Evolutionary conservation across 2,113 vertebrate genomes (phyloP), one percentile per base, ranked within the genome.

Genomic region (Hassar affinis): DNA sequence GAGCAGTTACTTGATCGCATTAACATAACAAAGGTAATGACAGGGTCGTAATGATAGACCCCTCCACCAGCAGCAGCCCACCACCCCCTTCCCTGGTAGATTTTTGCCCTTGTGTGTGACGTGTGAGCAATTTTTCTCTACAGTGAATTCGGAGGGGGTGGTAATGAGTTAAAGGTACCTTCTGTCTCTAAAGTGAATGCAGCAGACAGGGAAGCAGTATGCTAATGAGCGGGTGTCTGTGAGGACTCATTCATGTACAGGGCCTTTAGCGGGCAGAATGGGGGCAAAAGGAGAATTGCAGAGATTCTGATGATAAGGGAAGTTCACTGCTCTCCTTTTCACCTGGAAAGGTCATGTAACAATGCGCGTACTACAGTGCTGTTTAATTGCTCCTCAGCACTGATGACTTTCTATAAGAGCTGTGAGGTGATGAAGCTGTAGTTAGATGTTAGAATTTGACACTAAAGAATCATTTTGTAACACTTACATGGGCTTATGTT

Each of bases 151-250:
- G 6, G 51, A 72, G 86, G 69, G 72, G 52, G 69, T 51, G 33
- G 80, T 68, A 42, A 62, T 79, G 76, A 71, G 52, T 57, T 79
- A 79, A 18, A 80, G 27, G 61, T 71, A 79, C 33, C 57, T 74
- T 81, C 35, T 64, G 68, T 83, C 61, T 79, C 30, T 74, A 66
- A 76, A 45, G 69, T 51, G 52, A 51, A 52, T 56, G 25, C 75
- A 64, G 75, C 59, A 87, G 80, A 79, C 83, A 79, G 57, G 75
- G 77, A 85, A 82, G 77, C 62, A 57, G 35, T 85, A 87, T 85
- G 86, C 57, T 82, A 85, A 87, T 83, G 76, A 80, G 77, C 5
- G 56, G 17, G 22, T 85, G 83, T 87, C 80, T 83, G 83, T 66
- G 77, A 71, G 83, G 69, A 45, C 61, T 80, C 64, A 78, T 79